Evolutionary conservation across 2,797 vertebrate genomes (phyloP).

Genomic region (Octomys mimax): DNA sequence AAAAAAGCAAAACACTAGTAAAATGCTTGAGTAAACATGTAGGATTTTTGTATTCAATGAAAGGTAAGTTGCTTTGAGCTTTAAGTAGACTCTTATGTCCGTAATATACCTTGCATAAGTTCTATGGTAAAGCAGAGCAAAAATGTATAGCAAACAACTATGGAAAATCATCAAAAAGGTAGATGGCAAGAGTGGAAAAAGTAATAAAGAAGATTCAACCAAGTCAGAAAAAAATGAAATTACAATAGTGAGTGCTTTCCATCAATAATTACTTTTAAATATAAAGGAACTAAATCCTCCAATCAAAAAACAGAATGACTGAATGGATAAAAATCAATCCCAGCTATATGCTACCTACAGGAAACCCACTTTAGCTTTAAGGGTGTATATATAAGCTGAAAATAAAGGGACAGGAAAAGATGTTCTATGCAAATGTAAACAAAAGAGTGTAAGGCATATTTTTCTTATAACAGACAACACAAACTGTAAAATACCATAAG

Average conservation of each 20-base stretch:
- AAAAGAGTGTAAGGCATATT: neutral
- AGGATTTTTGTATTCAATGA: neutral
- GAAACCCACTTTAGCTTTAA: neutral
- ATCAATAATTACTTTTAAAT: slow-evolving; percentile 21
- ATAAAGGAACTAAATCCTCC: neutral
- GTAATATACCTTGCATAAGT: neutral
- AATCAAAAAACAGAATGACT: neutral
- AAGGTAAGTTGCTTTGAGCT: neutral
- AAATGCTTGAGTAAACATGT: neutral
- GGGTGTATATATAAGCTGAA: neutral
- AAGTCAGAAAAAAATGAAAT: neutral
- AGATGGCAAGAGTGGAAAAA: neutral
- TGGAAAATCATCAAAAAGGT: neutral
- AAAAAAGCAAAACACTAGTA: neutral
- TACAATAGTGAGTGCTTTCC: neutral
- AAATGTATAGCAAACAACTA: neutral
- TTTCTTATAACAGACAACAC: neutral
- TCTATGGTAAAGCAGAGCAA: neutral
- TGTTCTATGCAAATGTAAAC: neutral
- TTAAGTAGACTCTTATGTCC: neutral
- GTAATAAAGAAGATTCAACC: neutral
- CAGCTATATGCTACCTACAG: neutral
- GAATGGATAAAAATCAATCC: neutral
- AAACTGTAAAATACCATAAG: neutral
- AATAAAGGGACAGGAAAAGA: neutral